A percentile compares a stretch with the other conserved stretches of the same genome.
These are phyloP conservation scores for Perodicticus potto DNA, from an alignment of 2,797 vertebrate genomes.

Conservation along the genomic window DNA sequence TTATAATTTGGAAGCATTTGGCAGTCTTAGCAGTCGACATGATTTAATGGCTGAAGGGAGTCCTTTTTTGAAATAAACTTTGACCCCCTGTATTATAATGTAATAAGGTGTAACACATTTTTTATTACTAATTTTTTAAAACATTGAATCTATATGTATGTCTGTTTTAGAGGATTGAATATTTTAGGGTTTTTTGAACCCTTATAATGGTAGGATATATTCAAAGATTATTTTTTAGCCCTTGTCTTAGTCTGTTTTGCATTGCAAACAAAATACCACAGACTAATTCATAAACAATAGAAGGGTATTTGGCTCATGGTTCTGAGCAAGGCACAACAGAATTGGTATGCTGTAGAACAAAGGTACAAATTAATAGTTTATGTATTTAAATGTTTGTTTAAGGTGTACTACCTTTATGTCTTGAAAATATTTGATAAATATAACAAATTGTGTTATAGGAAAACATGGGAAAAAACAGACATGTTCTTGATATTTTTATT, in stretches of 20 bases:
- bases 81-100: not conserved
- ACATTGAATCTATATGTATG: not conserved
- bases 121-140: not conserved
- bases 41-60: not conserved
- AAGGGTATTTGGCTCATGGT: not conserved
- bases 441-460: not conserved
- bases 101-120: not conserved
- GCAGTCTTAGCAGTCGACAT: not conserved
- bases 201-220: not conserved
- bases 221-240: not conserved
- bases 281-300: not conserved
- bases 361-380: not conserved
- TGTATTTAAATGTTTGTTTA: not conserved
- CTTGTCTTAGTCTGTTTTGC: not conserved
- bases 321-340: not conserved
- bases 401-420: not conserved
- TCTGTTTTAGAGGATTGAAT: not conserved
- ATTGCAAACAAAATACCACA: not conserved
- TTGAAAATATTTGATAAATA: conserved; percentile 7
- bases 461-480: conserved; percentile 5
- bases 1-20: not conserved
- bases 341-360: not conserved
- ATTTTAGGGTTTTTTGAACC: not conserved
- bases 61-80: not conserved
- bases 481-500: conserved; percentile 40